A percentile compares a stretch with the other conserved stretches of the same genome.
Evolutionary conservation across 37 sponge, comb jelly and placozoan species (phyloP).

Genomic region (Beroe ovata): DNA sequence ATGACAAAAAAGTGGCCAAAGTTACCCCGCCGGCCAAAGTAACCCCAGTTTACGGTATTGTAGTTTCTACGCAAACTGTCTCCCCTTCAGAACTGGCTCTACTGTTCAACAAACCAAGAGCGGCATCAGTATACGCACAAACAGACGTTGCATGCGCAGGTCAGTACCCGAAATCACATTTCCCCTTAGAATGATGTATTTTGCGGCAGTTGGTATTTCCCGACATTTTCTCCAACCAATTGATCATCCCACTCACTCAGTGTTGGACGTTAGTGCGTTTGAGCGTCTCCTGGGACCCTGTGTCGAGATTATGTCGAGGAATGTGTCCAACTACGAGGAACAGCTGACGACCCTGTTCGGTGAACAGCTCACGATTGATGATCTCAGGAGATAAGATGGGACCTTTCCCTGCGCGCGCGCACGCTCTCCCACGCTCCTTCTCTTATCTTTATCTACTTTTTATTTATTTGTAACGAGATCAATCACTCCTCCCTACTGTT

Average conservation of each 20-base stretch:
- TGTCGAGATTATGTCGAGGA: slow-evolving; percentile 92
- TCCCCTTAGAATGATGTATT: too few relatives aligned
- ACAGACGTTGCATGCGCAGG: slow-evolving; percentile 85
- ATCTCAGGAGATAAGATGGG: slow-evolving; percentile 69
- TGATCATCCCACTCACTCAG: slow-evolving; percentile 61
- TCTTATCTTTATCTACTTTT: slow-evolving; percentile 52
- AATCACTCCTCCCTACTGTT: too few relatives aligned
- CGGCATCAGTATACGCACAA: slow-evolving; percentile 84
- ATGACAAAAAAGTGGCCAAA: too few relatives aligned
- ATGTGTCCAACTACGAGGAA: slow-evolving; percentile 84
- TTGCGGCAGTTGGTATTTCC: background rate
- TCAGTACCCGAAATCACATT: slow-evolving; percentile 60
- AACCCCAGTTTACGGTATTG: too few relatives aligned
- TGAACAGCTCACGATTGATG: slow-evolving; percentile 75
- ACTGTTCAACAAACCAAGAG: slow-evolving; percentile 85
- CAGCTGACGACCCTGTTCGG: slow-evolving; percentile 89
- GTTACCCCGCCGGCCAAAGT: too few relatives aligned
- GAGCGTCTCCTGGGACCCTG: slow-evolving; percentile 97
- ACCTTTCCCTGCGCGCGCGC: background rate
- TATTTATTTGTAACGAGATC: slow-evolving; percentile 36
- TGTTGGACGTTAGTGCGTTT: slow-evolving; percentile 87
- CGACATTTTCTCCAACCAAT: background rate
- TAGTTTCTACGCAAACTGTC: too few relatives aligned
- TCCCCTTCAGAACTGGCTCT: slow-evolving; percentile 89
- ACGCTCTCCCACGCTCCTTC: background rate